Conservation (phyloP, 2,888 invertebrate species). For the Folsomia manolachei region DNA sequence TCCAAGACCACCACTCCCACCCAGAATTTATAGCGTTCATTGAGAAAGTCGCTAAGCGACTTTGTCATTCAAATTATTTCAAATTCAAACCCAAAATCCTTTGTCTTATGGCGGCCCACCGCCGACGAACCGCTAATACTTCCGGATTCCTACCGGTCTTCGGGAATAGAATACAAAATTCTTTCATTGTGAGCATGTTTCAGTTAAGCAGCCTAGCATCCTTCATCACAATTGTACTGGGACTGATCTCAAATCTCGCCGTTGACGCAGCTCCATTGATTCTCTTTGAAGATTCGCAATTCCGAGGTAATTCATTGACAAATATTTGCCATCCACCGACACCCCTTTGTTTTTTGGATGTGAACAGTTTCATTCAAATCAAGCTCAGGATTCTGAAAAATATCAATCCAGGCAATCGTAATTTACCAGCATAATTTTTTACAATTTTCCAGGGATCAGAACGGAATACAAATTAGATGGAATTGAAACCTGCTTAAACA, state of each 20-base stretch:
- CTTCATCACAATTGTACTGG: not conserved
- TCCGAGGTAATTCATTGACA: conserved; percentile 24
- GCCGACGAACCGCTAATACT: not conserved
- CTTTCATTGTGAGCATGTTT: conserved; percentile 15
- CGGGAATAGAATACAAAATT: conserved; percentile 4
- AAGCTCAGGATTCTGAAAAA: too few species aligned
- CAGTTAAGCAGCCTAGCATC: not conserved
- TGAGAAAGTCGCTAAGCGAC: not conserved
- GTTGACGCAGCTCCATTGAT: conserved; percentile 20
- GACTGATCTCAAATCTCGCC: not conserved
- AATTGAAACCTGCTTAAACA: conserved; percentile 30
- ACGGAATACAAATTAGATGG: conserved; percentile 20
- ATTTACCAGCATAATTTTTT: too few species aligned
- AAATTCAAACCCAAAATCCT: not conserved
- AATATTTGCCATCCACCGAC: too few species aligned
- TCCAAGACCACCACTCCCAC: not conserved
- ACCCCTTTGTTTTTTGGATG: too few species aligned
- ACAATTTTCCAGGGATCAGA: conserved; percentile 21
- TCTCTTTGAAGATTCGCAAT: conserved; percentile 37
- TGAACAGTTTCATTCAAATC: too few species aligned
- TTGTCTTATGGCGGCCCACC: not conserved
- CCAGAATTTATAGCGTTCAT: not conserved
- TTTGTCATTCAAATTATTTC: too few species aligned
- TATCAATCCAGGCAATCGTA: too few species aligned
- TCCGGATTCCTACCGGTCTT: not conserved